These are phyloP conservation scores for Sinocyclocheilus anshuiensis DNA, from an alignment of 2,113 vertebrate genomes.

Conservation along the genomic window DNA sequence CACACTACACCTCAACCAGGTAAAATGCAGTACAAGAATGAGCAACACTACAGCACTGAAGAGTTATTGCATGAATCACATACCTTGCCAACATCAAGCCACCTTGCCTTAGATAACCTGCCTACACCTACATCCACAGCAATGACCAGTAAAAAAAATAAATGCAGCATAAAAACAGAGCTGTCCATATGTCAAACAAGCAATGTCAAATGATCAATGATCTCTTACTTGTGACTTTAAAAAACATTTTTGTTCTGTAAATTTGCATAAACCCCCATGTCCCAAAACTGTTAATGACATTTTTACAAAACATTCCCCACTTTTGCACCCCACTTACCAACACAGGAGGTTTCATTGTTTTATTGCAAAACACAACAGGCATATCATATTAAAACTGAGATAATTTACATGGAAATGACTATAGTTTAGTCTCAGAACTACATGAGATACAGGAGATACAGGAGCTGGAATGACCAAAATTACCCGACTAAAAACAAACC, in stretches of 20 bases:
- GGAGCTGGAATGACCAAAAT: slow-evolving; percentile 98
- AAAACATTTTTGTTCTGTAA: slow-evolving; percentile 68
- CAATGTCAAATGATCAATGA: slow-evolving; percentile 48
- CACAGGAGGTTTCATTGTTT: slow-evolving; percentile 99
- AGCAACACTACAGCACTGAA: slow-evolving; percentile 63
- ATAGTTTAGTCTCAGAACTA: slow-evolving; percentile 96
- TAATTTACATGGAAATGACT: slow-evolving; percentile 99
- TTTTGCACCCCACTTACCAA: slow-evolving; percentile 94
- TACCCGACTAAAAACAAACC: slow-evolving; percentile 99
- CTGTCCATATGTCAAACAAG: slow-evolving; percentile 34
- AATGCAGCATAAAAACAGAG: slow-evolving; percentile 49
- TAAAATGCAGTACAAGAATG: slow-evolving; percentile 53
- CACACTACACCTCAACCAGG: slow-evolving; percentile 71
- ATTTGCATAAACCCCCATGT: slow-evolving; percentile 49
- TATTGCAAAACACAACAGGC: slow-evolving; percentile 99
- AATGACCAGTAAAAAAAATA: slow-evolving; percentile 55
- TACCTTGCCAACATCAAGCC: slow-evolving; percentile 54
- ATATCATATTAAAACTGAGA: slow-evolving; percentile 99
- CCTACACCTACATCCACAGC: slow-evolving; percentile 59
- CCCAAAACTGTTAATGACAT: background rate
- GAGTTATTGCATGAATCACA: slow-evolving; percentile 63
- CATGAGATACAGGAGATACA: slow-evolving; percentile 93
- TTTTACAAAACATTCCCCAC: slow-evolving; percentile 67
- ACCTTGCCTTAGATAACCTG: slow-evolving; percentile 51
- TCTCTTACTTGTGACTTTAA: slow-evolving; percentile 50